Percentiles rank a stretch among this genome's conserved stretches.
phyloP scores from a whole-genome alignment of 2,888 invertebrate genomes.

The Acronicta aceris region DNA sequence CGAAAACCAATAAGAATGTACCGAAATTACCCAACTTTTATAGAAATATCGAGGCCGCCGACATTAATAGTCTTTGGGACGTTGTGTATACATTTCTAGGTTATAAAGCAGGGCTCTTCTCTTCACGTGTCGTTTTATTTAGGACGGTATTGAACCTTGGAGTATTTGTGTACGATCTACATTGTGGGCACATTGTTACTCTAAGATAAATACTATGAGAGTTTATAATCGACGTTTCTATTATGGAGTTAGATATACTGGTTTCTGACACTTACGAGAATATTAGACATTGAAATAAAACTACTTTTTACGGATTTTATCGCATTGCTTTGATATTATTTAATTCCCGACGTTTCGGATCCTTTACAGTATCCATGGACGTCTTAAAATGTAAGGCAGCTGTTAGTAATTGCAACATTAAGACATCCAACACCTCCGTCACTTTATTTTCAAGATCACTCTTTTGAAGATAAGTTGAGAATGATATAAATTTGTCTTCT shows the following conservation, averaged over 20 bases:
- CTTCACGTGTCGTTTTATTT: slow-evolving; percentile 43
- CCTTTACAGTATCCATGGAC: no score
- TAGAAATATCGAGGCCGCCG: slow-evolving; percentile 11
- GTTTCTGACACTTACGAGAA: no score
- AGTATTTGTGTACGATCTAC: slow-evolving; percentile 46
- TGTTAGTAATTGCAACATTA: no score
- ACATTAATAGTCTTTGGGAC: slow-evolving; percentile 17
- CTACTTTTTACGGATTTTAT: no score
- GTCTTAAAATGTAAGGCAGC: no score
- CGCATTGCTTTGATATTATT: no score
- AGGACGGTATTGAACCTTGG: slow-evolving; percentile 51
- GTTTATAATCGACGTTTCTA: slow-evolving; percentile 17
- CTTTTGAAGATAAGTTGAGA: no score
- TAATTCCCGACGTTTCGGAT: no score
- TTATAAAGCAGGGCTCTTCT: slow-evolving; percentile 36
- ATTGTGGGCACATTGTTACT: slow-evolving; percentile 39
- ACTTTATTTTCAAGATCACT: no score
- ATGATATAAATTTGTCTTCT: no score
- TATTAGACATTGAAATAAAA: no score
- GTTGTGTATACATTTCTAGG: slow-evolving; percentile 27
- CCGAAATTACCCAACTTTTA: slow-evolving; percentile 5
- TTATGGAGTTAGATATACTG: not conserved
- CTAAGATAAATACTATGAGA: slow-evolving; percentile 19
- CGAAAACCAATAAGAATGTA: not conserved
- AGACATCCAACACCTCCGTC: no score